Base-by-base conservation (phyloP, 2,888 invertebrate species). In the Papilio gigon region DNA sequence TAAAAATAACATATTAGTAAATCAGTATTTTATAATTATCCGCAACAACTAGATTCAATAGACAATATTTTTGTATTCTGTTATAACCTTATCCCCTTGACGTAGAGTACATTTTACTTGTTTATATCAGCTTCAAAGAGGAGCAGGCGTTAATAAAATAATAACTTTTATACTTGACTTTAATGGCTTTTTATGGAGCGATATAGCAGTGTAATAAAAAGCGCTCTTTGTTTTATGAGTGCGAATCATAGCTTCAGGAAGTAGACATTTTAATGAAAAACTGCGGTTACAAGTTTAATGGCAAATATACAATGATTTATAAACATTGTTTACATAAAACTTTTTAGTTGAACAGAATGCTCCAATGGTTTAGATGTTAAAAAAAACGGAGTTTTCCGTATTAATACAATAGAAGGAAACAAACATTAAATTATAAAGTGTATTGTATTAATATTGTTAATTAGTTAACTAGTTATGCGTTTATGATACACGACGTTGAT, bases 181-280 rank as follows among this genome's bases (percentile, higher is more conserved):
- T 47, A 60, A 60, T 47, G 22, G 25, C 47, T 59, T 65, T 56
- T 42, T 35, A 17, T 47, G 37, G 20, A 25, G 27, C 37, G 17
- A 47, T 50, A 66, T 47, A 37, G 47, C 44, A 25, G 33, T 35
- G 66, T 66, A 60, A 60, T 66, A 65, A 66, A 66, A 65, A 59
- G 22, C 14, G 27, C 22, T 47, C 25, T 66, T 66, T 47, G 30
- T 59, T 65, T 58, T 65, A 58, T 66, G 59, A 22, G 17, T 22
- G 27, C 47, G 59, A 66, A 50, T 66, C 37, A 60, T 66, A 9
- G 25, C 59, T 50, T 33, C 44, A 12, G 30, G 59, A 59, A 66
- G 47, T 35, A 35, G 65, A 37, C 37, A 22, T 50, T 27, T 40
- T 53, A 64, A 59, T 59, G 30, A 35, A 33, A 59, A 33, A 35